Evolutionary conservation across 2,113 vertebrate species (phyloP).

Genomic region (Hylia prasina): DNA sequence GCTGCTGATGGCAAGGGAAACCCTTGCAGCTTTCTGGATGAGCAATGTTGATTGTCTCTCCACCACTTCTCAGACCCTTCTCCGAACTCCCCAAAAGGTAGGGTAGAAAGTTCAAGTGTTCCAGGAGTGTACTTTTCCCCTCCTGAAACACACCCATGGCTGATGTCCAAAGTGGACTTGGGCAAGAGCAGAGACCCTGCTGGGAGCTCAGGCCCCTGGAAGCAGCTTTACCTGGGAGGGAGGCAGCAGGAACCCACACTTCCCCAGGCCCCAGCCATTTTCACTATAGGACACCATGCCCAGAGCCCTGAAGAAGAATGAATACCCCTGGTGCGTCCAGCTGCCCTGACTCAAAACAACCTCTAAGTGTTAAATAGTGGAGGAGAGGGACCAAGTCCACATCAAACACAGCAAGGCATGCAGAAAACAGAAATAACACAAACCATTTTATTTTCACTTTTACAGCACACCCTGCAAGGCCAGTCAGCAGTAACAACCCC

Average conservation of each 20-base stretch:
- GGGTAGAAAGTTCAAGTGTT: not conserved
- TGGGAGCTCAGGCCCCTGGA: not conserved
- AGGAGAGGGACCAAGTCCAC: not conserved
- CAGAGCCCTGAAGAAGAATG: not conserved
- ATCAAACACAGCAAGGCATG: not conserved
- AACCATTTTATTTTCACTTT: not conserved
- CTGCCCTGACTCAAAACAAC: not conserved
- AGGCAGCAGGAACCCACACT: not conserved
- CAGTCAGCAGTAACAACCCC: not conserved
- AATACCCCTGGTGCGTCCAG: not conserved
- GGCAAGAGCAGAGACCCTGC: not conserved
- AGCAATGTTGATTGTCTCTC: not conserved
- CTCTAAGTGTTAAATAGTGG: not conserved
- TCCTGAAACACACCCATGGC: not conserved
- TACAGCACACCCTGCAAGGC: not conserved
- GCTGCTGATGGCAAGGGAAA: not conserved
- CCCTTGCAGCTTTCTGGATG: not conserved
- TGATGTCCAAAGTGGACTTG: not conserved
- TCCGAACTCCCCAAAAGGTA: not conserved
- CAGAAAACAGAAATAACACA: not conserved
- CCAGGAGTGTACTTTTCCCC: not conserved
- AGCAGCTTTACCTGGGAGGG: rapidly evolving
- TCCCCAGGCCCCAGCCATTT: not conserved
- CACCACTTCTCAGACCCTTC: not conserved
- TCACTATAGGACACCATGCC: not conserved